Evolutionary conservation across 1,140 invertebrate species (phyloP).

Genomic region (Drosophila leontia): DNA sequence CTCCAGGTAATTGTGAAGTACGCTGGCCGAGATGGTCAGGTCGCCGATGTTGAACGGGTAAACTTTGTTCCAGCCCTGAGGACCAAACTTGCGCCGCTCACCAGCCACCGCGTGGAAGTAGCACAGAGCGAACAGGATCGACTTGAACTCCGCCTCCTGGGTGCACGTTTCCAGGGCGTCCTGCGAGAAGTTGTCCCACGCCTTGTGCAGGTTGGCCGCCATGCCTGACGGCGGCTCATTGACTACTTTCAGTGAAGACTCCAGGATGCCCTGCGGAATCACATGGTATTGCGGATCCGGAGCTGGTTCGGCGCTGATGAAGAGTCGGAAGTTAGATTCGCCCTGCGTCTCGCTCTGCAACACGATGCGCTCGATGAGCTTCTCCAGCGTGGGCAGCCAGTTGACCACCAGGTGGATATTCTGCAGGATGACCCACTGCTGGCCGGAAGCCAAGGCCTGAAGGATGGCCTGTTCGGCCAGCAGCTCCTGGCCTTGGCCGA

Average conservation of each 20-base stretch:
- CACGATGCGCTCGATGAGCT: constrained; percentile 91
- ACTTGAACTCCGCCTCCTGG: constrained; percentile 97
- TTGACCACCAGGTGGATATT: constrained; percentile 97
- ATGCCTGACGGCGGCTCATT: constrained; percentile 98
- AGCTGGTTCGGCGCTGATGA: constrained; percentile 88
- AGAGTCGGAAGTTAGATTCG: constrained; percentile 88
- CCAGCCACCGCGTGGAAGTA: constrained; percentile 98
- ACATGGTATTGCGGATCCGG: constrained; percentile 87
- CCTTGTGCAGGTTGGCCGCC: constrained; percentile 96
- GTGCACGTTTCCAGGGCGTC: constrained; percentile 96
- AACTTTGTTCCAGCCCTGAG: constrained; percentile 97
- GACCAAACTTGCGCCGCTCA: constrained; percentile 96
- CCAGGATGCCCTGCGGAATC: constrained; percentile 93
- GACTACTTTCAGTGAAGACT: constrained; percentile 97
- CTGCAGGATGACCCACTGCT: constrained; percentile 97
- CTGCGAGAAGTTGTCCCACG: constrained; percentile 96
- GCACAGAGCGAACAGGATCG: constrained; percentile 95
- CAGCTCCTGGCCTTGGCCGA: constrained; percentile 97
- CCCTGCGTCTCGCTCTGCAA: constrained; percentile 82
- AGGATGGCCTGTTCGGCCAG: constrained; percentile 95
- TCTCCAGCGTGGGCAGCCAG: constrained; percentile 95
- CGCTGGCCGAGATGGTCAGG: constrained; percentile 95
- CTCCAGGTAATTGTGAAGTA: constrained; percentile 97
- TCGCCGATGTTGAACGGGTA: constrained; percentile 95
- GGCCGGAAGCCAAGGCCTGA: constrained; percentile 90